A percentile compares a stretch with the other conserved stretches of the same genome.
These are phyloP conservation scores for Selene dorsalis DNA, from an alignment of 2,797 vertebrate species.

Conservation along the genomic window DNA sequence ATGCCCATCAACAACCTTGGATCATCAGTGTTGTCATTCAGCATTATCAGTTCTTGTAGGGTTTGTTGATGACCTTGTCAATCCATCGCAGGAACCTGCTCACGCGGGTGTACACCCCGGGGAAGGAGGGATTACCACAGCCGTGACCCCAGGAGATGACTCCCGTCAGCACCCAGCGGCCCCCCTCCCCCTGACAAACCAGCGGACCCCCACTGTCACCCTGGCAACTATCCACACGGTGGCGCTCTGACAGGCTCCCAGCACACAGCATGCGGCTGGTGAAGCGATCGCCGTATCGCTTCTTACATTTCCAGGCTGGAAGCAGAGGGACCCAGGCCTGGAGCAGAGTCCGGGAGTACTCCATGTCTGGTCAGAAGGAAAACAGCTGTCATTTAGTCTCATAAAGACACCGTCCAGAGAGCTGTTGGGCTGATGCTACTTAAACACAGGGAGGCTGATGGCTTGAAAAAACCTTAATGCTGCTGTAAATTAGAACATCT, in stretches of 20 bases:
- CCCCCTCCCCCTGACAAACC: conserved; percentile 85
- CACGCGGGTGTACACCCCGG: conserved; percentile 90
- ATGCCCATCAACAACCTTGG: not conserved
- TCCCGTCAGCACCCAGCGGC: conserved; percentile 89
- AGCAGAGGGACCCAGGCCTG: conserved; percentile 89
- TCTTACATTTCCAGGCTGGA: conserved; percentile 85
- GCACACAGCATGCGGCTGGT: conserved; percentile 91
- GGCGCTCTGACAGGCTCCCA: conserved; percentile 87
- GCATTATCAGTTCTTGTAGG: conserved; percentile 56
- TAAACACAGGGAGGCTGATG: not conserved
- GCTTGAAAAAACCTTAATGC: too few relatives aligned
- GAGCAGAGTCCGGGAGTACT: conserved; percentile 89
- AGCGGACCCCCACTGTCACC: conserved; percentile 91
- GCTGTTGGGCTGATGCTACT: not conserved
- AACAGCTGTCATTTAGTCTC: not conserved
- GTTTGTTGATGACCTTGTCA: conserved; percentile 82
- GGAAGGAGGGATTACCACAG: conserved; percentile 88
- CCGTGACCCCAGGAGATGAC: conserved; percentile 93
- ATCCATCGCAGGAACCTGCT: conserved; percentile 90
- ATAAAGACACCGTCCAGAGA: not conserved
- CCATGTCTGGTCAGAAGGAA: conserved; percentile 79
- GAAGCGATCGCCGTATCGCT: conserved; percentile 86
- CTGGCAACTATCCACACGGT: conserved; percentile 90
- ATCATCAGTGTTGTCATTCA: not conserved
- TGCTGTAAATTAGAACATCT: not conserved